Base-by-base conservation (phyloP, 1,140 invertebrate species). In the Heliconius hewitsoni region DNA sequence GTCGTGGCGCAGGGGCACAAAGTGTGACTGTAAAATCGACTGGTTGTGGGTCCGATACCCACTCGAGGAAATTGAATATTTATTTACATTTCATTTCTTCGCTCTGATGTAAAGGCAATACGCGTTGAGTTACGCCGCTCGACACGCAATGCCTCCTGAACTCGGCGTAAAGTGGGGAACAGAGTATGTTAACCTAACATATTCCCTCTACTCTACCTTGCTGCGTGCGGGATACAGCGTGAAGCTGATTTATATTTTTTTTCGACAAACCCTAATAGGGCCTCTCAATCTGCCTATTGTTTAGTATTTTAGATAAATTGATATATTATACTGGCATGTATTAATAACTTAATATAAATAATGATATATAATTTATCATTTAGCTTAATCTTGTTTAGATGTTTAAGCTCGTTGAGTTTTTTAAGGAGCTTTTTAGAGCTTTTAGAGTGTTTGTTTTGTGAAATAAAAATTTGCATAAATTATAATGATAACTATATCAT, bases 351-450 rank as follows among this genome's bases (percentile, higher is more conserved):
- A 57, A 57, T 57, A 57, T 18, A 70, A 34, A 55, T 79, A 74
- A 79, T 72, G 23, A 39, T n/a, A 71, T 71, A 74, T 70, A 75
- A 79, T 79, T 75, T 75, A 57, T 79, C 78, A 79, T 74, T 79
- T 70, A 74, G 55, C n/a, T 57, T 23, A 57, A 57, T 57, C 55
- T 57, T 23, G 19, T 57, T 57, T 57, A 57, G 9, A 9, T 57
- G 8, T 23, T 23, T 57, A 9, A 23, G 55, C 19, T 57, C 3
- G 19, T 57, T 57, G 55, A 57, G n/a, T 57, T 23, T 57, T 57
- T 57, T 11, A 57, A 23, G 55, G n/a, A 60, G 74, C n/a, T 57
- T 8, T 52, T 52, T 23, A 60, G 55, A 57, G 55, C 18, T 57
- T 8, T 34, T 34, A 37, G 6, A 8, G 50, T 52, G 8, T 52